phyloP scores from a whole-genome alignment of 2,888 invertebrate genomes.

The Drosophila tripunctata region DNA sequence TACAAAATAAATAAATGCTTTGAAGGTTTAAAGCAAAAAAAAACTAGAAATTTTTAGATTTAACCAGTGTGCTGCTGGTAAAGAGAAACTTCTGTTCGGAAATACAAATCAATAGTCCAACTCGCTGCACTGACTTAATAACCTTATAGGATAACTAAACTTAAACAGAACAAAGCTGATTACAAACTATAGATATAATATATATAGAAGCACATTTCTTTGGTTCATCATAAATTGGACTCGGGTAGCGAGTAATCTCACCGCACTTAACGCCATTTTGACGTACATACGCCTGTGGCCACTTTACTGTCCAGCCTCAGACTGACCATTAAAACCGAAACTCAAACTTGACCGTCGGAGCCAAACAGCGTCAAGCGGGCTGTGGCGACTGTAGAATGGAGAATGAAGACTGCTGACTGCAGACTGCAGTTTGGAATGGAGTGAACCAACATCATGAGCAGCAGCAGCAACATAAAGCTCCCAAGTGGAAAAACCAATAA shows the following conservation, averaged over 20 bases:
- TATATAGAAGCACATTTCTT: neutral
- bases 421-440: neutral
- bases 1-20: no score
- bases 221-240: neutral
- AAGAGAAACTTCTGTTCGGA: no score
- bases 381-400: conserved; percentile 15
- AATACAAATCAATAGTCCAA: no score
- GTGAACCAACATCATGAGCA: conserved; percentile 20
- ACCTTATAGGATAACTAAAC: no score
- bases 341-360: conserved; percentile 53
- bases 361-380: conserved; percentile 36
- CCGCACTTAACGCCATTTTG: conserved; percentile 26
- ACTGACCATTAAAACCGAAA: conserved; percentile 54
- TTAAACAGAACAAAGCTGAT: neutral
- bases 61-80: no score
- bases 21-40: no score
- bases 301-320: conserved; percentile 38
- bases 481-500: conserved; percentile 72
- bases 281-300: conserved; percentile 37
- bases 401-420: neutral
- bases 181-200: neutral
- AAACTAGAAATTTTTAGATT: no score
- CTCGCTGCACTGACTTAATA: no score
- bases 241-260: neutral
- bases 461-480: conserved; percentile 40